Evolutionary conservation across 2,797 vertebrate species (phyloP), one percentile per base, ranked within the genome.

Genomic region (Peromyscus aztecus): DNA sequence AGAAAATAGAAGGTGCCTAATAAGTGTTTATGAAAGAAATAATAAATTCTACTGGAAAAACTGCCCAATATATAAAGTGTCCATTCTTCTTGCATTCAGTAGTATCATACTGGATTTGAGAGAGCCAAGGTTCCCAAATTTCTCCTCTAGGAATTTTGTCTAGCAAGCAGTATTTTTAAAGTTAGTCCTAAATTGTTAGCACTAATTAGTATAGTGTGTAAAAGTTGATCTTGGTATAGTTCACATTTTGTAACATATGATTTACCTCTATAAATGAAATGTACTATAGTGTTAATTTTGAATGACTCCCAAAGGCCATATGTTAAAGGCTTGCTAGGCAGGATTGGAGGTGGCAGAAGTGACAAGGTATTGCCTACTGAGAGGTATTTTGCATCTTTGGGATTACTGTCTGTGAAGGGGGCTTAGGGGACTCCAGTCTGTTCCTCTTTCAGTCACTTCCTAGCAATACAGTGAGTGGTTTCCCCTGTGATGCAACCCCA

Each of bases 101-200:
- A 71, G n/a, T 27, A 85, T 85, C 59, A 91, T 27, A 23, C 34
- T 75, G 37, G 4, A 94, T n/a, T 37, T 88, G 40, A 11, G 4
- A 59, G 16, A 63, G 24, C n/a, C 23, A 71, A 91, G 12, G 3
- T 94, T 81, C 65, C 23, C 65, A 63, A 75, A 37, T 55, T 75
- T 89, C 27, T 59, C 29, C 57, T 88, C 52, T 59, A 43, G 86
- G 17, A 43, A 75, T 43, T 88, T 88, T 59, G 17, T 59, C 75
- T 31, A 31, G 9, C 21, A 59, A 34, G n/a, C 52, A 75, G 27
- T 61, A 87, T 55, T 83, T 83, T 96, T 46, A 46, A 86, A 83
- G 63, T 65, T 88, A 55, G 13, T 83, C 16, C 71, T 92, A 71
- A 88, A 71, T 37, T 92, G 31, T 80, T 55, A 89, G n/a, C 84